phyloP scores from a whole-genome alignment of 2,888 invertebrate genomes.

The Agriopis marginaria region DNA sequence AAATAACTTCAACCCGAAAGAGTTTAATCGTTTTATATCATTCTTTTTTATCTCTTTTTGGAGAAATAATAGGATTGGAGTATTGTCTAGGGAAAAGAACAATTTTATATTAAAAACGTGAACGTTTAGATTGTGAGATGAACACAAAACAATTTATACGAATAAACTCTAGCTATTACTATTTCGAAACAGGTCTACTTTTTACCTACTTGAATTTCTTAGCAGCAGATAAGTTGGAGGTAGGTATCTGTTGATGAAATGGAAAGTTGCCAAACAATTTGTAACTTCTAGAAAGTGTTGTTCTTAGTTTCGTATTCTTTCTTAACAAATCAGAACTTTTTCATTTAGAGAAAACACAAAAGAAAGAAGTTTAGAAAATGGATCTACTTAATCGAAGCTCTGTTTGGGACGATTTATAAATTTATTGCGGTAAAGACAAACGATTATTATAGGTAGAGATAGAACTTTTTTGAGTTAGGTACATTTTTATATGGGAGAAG shows the following conservation, averaged over 20 bases:
- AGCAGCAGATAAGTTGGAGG: slow-evolving; percentile 38
- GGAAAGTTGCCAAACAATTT: slow-evolving; percentile 59
- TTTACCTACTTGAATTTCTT: slow-evolving; percentile 6
- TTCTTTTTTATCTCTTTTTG: slow-evolving; percentile 1
- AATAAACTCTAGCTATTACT: neutral
- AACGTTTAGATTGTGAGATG: neutral
- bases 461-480: no score
- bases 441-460: neutral
- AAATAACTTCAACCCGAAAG: slow-evolving; percentile 25
- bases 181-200: slow-evolving; percentile 12
- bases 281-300: slow-evolving; percentile 58
- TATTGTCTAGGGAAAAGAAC: neutral
- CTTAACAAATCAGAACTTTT: slow-evolving; percentile 66
- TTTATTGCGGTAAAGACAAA: slow-evolving; percentile 4
- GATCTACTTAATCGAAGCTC: slow-evolving; percentile 4
- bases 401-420: slow-evolving; percentile 3
- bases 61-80: slow-evolving; percentile 4
- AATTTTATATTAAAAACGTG: neutral
- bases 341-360: slow-evolving; percentile 45
- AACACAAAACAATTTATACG: neutral
- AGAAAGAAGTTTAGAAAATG: slow-evolving; percentile 19
- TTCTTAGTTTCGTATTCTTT: slow-evolving; percentile 56
- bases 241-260: slow-evolving; percentile 54
- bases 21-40: slow-evolving; percentile 24
- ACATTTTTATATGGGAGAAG: no score